Base-by-base conservation (phyloP, 2,888 invertebrate genomes). In the Rhyacophila evoluta region DNA sequence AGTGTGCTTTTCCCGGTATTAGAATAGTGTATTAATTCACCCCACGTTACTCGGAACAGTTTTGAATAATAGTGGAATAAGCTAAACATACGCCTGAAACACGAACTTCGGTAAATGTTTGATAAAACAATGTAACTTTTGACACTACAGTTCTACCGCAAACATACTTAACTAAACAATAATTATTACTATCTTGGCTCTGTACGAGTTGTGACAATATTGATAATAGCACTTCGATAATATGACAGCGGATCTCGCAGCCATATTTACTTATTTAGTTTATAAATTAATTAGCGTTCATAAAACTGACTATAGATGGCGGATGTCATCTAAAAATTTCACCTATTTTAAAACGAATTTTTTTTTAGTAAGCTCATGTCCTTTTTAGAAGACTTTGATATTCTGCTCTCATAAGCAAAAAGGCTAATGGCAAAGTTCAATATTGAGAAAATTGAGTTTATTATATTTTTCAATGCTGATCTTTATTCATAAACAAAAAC, bases 61-160 rank as follows among this genome's bases (percentile, higher is more conserved):
- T 55, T 15, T 25, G 55, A 55, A 55, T 55, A 55, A 10, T 55
- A 55, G 55, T 55, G 55, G n/a, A 55, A 55, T 55, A 55, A 55
- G 55, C 55, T 19, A 2, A 55, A 8, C 25, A 55, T 19, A 55
- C 55, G 55, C 19, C 55, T 55, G 55, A 55, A 55, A 55, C 55
- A 8, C 55, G 25, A 55, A 55, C 55, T 55, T 19, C 55, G 19
- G 55, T 55, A 55, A 55, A 55, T 55, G 55, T 55, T 55, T 55
- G 55, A 55, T 55, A 6, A 55, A 55, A 55, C 19, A 55, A 55
- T 55, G 19, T 55, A 55, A 55, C 55, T 55, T 55, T 19, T 55
- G 55, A 55, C 55, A 55, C 55, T 55, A 19, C 55, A 55, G 55
- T 19, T 55, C 55, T 19, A 55, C 15, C 19, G 10, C 55, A 25